Percentiles rank a stretch among this genome's conserved stretches.
Evolutionary conservation across 2,113 vertebrate species (phyloP).

Genomic region (Ibidorhyncha struthersii): DNA sequence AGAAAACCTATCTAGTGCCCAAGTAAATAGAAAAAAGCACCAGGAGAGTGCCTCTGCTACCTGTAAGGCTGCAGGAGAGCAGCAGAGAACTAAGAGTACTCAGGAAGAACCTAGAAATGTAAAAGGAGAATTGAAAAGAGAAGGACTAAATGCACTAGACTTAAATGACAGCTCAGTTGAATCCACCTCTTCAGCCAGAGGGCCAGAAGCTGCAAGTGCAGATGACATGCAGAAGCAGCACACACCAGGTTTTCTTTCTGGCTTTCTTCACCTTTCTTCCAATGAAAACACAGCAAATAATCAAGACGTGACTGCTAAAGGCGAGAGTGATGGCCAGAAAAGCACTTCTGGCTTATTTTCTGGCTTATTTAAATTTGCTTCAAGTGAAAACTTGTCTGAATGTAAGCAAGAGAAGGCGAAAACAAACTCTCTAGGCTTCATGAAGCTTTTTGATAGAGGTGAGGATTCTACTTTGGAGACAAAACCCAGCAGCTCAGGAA

Average conservation of each 20-base stretch:
- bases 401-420: slow-evolving; percentile 60
- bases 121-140: background rate
- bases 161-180: background rate
- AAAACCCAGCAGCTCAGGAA: background rate
- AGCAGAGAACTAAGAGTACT: background rate
- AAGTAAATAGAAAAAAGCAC: background rate
- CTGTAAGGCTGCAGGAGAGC: background rate
- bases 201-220: background rate
- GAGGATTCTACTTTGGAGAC: background rate
- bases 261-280: slow-evolving; percentile 73
- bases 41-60: background rate
- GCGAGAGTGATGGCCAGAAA: slow-evolving; percentile 37
- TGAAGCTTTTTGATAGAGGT: slow-evolving; percentile 57
- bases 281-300: slow-evolving; percentile 60
- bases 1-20: background rate
- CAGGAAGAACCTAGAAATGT: background rate
- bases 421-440: slow-evolving; percentile 38
- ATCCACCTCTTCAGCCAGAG: background rate
- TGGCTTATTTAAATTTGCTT: slow-evolving; percentile 69
- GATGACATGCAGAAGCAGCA: background rate
- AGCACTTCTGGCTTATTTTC: slow-evolving; percentile 67
- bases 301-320: slow-evolving; percentile 56
- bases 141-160: background rate
- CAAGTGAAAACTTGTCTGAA: slow-evolving; percentile 65
- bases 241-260: slow-evolving; percentile 76